Evolutionary conservation across 2,888 invertebrate genomes (phyloP), one percentile per base, ranked within the genome.

Genomic region (Nipponacmea schrenckii): DNA sequence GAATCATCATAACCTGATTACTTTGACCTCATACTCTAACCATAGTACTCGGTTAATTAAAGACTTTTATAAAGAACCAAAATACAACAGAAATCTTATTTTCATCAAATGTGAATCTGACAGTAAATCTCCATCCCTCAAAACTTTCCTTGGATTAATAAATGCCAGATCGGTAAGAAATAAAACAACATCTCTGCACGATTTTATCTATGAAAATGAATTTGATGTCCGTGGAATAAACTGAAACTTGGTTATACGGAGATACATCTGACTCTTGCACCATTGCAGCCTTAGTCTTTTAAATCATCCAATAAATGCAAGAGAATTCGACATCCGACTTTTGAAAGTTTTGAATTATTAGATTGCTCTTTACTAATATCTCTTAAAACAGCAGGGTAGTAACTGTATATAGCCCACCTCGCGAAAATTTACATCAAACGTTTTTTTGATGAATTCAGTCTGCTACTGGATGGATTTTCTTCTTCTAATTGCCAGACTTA

Each of bases 161-260:
- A 56, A 56, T 56, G 62, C 62, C n/a, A n/a, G 62, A 4, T 56
- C 62, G 24, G 62, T 56, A 56, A 56, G 62, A 10, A 56, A 56
- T 24, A 56, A 56, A 56, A 56, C 62, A 56, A 3, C n/a, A 20
- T n/a, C n/a, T 7, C 62, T 56, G 12, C 62, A 56, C 4, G 62
- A 56, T 20, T 56, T 20, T 56, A 7, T 56, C 20, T 24, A 20
- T 56, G 62, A 56, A 7, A n/a, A 56, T 56, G 4, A 56, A 20
- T 20, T 56, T 56, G 62, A 56, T 56, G 62, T 56, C 20, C 24
- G 62, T 56, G 62, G n/a, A n/a, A 56, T 56, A n/a, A 20, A 20
- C 62, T 10, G 62, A 56, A 56, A 56, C 62, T 24, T 56, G 62
- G 62, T 10, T 56, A 56, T 20, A 56, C 24, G 62, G 24, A 3